phyloP scores from a whole-genome alignment of 2,797 vertebrate species.

The Pseudomugil tenellus region DNA sequence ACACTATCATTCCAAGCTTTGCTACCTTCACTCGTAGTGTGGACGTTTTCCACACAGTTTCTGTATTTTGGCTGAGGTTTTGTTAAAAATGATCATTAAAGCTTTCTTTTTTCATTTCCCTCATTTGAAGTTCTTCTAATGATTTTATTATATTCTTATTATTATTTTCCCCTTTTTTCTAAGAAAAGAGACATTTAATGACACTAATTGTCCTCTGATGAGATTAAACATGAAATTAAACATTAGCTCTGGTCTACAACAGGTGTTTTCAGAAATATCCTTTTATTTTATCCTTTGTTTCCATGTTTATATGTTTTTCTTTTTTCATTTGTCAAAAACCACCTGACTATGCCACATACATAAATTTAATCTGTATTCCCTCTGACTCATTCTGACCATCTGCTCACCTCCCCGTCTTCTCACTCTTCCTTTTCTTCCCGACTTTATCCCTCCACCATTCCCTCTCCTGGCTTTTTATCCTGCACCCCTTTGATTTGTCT shows the following conservation, averaged over 20 bases:
- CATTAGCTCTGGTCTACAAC: not conserved
- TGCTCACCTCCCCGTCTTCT: constrained; percentile 9
- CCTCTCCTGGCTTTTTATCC: not conserved
- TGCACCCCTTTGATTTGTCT: not conserved
- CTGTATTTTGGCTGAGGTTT: too few species aligned
- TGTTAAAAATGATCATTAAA: too few species aligned
- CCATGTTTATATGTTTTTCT: constrained; percentile 1
- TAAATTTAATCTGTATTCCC: constrained; percentile 29
- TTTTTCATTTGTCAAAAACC: constrained; percentile 11
- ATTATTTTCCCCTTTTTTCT: not conserved
- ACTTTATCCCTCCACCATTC: constrained; percentile 1
- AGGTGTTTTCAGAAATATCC: not conserved
- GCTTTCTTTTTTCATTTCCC: too few species aligned
- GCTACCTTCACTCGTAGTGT: too few species aligned
- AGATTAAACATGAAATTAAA: not conserved
- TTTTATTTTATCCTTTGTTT: not conserved
- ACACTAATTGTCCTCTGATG: not conserved
- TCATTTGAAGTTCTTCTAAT: too few species aligned
- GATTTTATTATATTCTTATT: not conserved
- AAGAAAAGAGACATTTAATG: not conserved
- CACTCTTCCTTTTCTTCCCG: not conserved
- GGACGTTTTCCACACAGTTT: too few species aligned
- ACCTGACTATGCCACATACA: not conserved
- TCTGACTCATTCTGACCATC: constrained; percentile 39
- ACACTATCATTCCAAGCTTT: too few species aligned